Base-by-base conservation (phyloP, 2,888 invertebrate genomes). In the Noctua janthe region DNA sequence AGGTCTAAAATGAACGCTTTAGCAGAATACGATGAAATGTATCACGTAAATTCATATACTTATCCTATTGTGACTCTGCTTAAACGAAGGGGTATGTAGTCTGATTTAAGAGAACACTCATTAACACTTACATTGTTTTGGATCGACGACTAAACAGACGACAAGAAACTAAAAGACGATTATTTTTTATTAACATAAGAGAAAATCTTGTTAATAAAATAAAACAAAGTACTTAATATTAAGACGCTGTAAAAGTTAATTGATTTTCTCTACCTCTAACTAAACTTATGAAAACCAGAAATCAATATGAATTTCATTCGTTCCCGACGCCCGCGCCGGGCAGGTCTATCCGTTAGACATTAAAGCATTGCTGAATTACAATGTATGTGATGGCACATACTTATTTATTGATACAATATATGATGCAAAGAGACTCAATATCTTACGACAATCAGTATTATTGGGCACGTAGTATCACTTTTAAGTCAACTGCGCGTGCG, bases 381-480 rank as follows among this genome's bases (percentile, higher is more conserved):
- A 69, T 78, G 43, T 43, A 75, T 54, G 0, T n/a, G 39, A 74
- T 11, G 35, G 15, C 51, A 35, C 76, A 43, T 54, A 23, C 6
- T 39, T 29, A 47, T n/a, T 23, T 39, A 74, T 17, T 54, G 35
- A 11, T 51, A 51, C n/a, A 20, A 66, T 64, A 49, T 2, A 35
- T 13, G 15, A 74, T 35, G 39, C 10, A 70, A 3, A 64, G 23
- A 17, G 39, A 56, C 56, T 11, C 23, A n/a, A 56, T 23, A 64
- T 47, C 15, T 70, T 59, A 13, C 15, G 23, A n/a, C 2, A 72
- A 3, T 39, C 1, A 83, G 79, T 84, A 83, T 84, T 49, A 62
- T n/a, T 47, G 5, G 15, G 43, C 83, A 83, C 84, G 70, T 71
- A 73, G 13, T 49, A 62, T 56, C n/a, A 54, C 49, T 23, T 66